These are phyloP conservation scores for Brachionus koreanus DNA, from an alignment of 1,140 invertebrate species.

Conservation along the genomic window DNA sequence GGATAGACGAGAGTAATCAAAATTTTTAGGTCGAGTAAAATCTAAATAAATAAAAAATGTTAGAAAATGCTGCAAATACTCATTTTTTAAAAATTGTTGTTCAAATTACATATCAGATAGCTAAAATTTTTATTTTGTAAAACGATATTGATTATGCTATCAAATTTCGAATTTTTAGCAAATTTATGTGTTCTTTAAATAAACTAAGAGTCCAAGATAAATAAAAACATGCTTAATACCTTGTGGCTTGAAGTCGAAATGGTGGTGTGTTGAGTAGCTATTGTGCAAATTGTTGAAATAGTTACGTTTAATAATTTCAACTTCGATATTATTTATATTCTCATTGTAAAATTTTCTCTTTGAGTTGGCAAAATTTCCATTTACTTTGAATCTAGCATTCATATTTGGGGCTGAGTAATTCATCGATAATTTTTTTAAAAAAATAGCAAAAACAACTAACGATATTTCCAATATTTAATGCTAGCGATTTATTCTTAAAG, in stretches of 20 bases:
- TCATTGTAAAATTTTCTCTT: slow-evolving; percentile 16
- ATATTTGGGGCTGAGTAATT: not conserved
- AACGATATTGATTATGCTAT: not conserved
- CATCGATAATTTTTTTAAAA: not conserved
- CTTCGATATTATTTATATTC: slow-evolving; percentile 21
- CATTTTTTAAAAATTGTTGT: not conserved
- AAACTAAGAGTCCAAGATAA: not conserved
- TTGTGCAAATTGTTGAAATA: slow-evolving; percentile 1
- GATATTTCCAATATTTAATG: slow-evolving; percentile 9
- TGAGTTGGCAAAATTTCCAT: not conserved
- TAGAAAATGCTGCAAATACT: not conserved
- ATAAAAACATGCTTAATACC: not conserved
- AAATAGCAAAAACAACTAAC: not conserved
- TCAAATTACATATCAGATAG: not conserved
- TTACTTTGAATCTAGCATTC: not conserved
- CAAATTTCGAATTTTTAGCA: not conserved
- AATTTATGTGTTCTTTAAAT: not conserved
- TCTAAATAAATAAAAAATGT: not conserved
- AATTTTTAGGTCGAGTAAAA: not conserved
- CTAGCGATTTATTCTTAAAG: not conserved
- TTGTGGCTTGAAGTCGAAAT: slow-evolving; percentile 8
- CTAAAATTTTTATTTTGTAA: not conserved
- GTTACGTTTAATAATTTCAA: slow-evolving; percentile 23
- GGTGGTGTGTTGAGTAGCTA: not conserved
- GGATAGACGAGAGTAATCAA: not conserved